Percentiles rank a stretch among this genome's conserved stretches.
Evolutionary conservation across 2,888 invertebrate species (phyloP).

Genomic region (Germaria angustata): DNA sequence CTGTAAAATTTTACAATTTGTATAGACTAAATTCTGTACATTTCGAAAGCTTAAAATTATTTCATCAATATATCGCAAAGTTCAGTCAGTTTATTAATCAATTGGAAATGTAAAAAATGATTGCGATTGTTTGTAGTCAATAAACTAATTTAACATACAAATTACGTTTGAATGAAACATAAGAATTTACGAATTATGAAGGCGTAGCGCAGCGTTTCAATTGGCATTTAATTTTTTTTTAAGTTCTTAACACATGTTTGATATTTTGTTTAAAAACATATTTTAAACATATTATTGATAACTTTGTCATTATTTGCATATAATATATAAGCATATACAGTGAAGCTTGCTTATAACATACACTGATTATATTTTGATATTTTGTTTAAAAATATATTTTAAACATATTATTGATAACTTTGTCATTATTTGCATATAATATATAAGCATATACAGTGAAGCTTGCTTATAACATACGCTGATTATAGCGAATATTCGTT

Average conservation of each 20-base stretch:
- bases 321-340: neutral
- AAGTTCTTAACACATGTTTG: conserved; percentile 3
- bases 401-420: conserved; percentile 22
- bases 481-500: no score
- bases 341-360: no score
- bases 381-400: no score
- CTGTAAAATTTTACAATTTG: neutral
- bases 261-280: neutral
- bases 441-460: no score
- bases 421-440: conserved; percentile 7
- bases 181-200: conserved; percentile 11
- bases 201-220: no score
- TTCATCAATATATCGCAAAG: neutral
- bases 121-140: neutral
- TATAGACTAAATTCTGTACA: neutral
- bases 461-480: no score
- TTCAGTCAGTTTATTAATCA: conserved; percentile 8
- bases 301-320: conserved; percentile 11
- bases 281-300: conserved; percentile 22
- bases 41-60: neutral
- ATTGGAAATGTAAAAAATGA: conserved; percentile 30
- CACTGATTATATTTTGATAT: no score
- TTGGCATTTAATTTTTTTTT: conserved; percentile 7
- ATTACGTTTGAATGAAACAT: neutral
- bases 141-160: conserved; percentile 8